Evolutionary conservation across 2,888 invertebrate species (phyloP), one percentile per base, ranked within the genome.

Genomic region (Cabera pusaria): DNA sequence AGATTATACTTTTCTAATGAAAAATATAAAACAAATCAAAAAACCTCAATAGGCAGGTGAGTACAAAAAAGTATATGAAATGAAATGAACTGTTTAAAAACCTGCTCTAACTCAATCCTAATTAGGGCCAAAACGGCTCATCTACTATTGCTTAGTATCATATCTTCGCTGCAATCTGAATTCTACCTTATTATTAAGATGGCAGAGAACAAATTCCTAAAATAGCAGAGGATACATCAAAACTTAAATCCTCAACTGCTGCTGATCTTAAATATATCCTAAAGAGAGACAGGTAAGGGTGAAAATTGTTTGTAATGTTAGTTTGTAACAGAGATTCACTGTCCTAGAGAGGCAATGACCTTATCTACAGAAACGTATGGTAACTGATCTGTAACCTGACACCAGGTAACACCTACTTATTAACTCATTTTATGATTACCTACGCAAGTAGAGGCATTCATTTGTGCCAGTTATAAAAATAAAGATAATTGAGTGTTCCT

Each of bases 331-430:
- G 19, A 28, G 14, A 14, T 14, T n/a, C n/a, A 14, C 14, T 14
- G 14, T 14, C 14, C 14, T 14, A 12, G 5, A 11, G 12, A 20
- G 47, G 33, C 47, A 47, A 40, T 44, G 43, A 47, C 47, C 47
- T 47, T 37, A 40, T 43, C 37, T 21, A 27, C 26, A 10, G 14
- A 16, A 27, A 27, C 29, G 25, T 27, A 39, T 26, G 41, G 34
- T 34, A 38, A 34, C 37, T 26, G 45, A 42, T 46, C 25, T 26
- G 43, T 37, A 40, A 47, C 33, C 29, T 23, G 39, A 47, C 43
- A 40, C 25, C 22, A 6, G 29, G 38, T 39, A 31, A 44, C 37
- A 31, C 38, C 25, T 29, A 37, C 16, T 34, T 26, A 39, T 38
- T 33, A 38, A 21, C 9, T 28, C 20, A 33, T 42, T 39, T 35